phyloP scores from a whole-genome alignment of 1,140 invertebrate genomes.

The Heliconius nattereri region DNA sequence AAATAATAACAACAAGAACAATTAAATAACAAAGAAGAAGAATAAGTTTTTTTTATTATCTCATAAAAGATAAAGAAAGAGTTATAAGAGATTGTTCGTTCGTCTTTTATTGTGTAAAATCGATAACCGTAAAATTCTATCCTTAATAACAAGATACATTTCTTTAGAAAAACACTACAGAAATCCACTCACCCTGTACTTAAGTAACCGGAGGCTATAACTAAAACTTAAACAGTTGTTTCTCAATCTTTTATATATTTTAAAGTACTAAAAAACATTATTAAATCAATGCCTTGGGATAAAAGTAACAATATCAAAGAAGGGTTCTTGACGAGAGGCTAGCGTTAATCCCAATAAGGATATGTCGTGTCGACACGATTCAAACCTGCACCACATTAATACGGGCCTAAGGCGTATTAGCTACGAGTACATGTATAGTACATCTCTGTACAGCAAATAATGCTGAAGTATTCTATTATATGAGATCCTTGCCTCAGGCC shows the following conservation, averaged over 20 bases:
- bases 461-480: conserved; percentile 77
- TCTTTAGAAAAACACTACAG: background rate
- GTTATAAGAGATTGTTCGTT: background rate
- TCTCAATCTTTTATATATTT: conserved; percentile 10
- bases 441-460: conserved; percentile 74
- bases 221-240: conserved; percentile 26
- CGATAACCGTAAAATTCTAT: background rate
- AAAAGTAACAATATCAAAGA: conserved; percentile 43
- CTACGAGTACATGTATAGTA: conserved; percentile 46
- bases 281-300: conserved; percentile 14
- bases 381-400: conserved; percentile 68
- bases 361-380: conserved; percentile 60
- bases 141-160: background rate
- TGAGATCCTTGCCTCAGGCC: conserved; percentile 72
- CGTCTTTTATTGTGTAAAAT: background rate
- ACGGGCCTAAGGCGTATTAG: conserved; percentile 59
- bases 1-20: background rate
- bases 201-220: background rate
- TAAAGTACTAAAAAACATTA: background rate
- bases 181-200: background rate
- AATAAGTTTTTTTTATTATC: background rate
- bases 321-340: conserved; percentile 44
- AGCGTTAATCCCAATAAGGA: conserved; percentile 52
- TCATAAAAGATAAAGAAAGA: background rate
- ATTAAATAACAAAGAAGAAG: background rate